Evolutionary conservation across 2,888 invertebrate species (phyloP).

Genomic region (Drepana falcataria): DNA sequence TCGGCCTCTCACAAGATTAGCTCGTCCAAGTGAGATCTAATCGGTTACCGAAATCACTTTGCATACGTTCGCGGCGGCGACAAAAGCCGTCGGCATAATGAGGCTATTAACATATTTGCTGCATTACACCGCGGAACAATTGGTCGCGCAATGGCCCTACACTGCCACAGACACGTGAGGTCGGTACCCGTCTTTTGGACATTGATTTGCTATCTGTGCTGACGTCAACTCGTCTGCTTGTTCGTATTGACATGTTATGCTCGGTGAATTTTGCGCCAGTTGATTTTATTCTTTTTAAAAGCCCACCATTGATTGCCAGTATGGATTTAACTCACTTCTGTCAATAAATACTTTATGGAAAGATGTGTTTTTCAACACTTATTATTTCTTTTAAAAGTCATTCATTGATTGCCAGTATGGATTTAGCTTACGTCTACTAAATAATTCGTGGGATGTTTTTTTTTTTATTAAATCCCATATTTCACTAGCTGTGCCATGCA

Average conservation of each 20-base stretch:
- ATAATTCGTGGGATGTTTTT: no score
- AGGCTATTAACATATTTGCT: conserved; percentile 63
- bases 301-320: no score
- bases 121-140: conserved; percentile 49
- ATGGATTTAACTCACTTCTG: no score
- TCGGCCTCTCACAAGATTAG: background rate
- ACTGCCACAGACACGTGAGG: conserved; percentile 4
- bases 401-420: no score
- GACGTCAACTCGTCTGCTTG: background rate
- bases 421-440: no score
- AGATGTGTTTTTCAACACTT: no score
- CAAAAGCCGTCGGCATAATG: conserved; percentile 52
- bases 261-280: background rate
- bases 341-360: no score
- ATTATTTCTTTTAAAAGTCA: no score
- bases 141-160: conserved; percentile 41
- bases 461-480: no score
- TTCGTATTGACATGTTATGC: background rate
- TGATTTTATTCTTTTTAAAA: background rate
- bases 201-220: background rate
- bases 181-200: background rate
- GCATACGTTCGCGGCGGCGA: conserved; percentile 41
- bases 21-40: conserved; percentile 23
- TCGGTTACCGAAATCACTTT: conserved; percentile 55
- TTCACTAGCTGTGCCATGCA: no score